phyloP scores from a whole-genome alignment of 2,113 vertebrate species.

The Eulacestoma nigropectus region DNA sequence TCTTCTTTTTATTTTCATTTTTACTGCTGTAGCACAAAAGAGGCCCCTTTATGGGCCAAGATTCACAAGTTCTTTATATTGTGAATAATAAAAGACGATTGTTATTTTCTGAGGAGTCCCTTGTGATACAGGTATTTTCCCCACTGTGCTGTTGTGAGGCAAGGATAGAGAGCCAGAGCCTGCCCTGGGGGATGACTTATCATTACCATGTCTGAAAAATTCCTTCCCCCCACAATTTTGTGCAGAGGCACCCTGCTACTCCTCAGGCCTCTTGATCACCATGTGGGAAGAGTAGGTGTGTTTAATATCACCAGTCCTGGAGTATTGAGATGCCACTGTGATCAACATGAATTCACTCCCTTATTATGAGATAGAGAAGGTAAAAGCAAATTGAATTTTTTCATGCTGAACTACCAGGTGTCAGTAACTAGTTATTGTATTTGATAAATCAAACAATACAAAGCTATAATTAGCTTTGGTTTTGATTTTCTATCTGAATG shows the following conservation, averaged over 20 bases:
- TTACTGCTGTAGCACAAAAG: background rate
- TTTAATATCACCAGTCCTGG: background rate
- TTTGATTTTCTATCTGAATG: background rate
- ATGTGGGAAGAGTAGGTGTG: background rate
- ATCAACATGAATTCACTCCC: background rate
- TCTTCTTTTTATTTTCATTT: conserved; percentile 6
- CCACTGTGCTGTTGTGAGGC: background rate
- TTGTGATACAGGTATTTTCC: background rate
- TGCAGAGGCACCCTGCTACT: background rate
- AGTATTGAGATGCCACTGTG: background rate
- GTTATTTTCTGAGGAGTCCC: background rate
- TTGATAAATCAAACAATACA: background rate
- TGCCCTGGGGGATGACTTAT: background rate
- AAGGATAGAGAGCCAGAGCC: background rate
- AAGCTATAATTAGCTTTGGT: background rate
- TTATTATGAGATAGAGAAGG: background rate
- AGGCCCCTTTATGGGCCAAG: background rate
- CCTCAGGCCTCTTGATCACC: background rate
- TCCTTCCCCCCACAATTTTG: rapidly evolving
- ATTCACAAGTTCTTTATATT: background rate
- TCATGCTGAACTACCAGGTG: background rate
- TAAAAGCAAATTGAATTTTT: background rate
- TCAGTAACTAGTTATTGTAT: background rate
- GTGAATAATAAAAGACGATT: background rate
- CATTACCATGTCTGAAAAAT: background rate